phyloP scores from a whole-genome alignment of 2,888 invertebrate species.

The Darwinula stevensoni region DNA sequence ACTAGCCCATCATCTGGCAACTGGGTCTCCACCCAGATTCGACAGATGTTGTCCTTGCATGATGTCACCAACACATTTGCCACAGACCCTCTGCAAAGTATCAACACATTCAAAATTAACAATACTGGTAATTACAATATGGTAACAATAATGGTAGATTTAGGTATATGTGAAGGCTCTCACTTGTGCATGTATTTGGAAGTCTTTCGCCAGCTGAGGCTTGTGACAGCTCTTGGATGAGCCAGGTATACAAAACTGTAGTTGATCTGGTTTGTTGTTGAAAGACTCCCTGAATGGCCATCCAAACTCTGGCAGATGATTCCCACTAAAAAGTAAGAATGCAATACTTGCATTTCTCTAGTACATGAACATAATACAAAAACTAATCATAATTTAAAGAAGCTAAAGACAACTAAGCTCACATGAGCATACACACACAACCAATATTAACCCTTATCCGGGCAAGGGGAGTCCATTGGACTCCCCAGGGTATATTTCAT shows the following conservation, averaged over 20 bases:
- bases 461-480: too few species aligned
- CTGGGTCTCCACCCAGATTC: constrained; percentile 93
- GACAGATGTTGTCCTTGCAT: constrained; percentile 90
- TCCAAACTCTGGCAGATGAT: constrained; percentile 40
- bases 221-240: constrained; percentile 85
- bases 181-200: constrained; percentile 98
- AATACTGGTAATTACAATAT: constrained; percentile 5
- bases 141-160: constrained; percentile 1
- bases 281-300: constrained; percentile 17
- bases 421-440: too few species aligned
- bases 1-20: constrained; percentile 79
- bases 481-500: too few species aligned
- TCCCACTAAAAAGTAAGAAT: constrained; percentile 24
- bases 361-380: not conserved
- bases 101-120: constrained; percentile 3
- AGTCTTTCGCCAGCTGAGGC: constrained; percentile 91
- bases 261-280: constrained; percentile 30
- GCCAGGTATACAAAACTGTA: constrained; percentile 85
- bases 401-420: too few species aligned
- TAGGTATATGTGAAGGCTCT: constrained; percentile 14
- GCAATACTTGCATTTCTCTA: not conserved
- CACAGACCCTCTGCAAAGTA: constrained; percentile 47
- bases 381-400: not conserved
- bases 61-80: constrained; percentile 94
- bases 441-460: too few species aligned